A percentile compares a stretch with the other conserved stretches of the same genome.
Conservation (phyloP, 2,888 invertebrate genomes). For the Stictocephala bisonia region DNA sequence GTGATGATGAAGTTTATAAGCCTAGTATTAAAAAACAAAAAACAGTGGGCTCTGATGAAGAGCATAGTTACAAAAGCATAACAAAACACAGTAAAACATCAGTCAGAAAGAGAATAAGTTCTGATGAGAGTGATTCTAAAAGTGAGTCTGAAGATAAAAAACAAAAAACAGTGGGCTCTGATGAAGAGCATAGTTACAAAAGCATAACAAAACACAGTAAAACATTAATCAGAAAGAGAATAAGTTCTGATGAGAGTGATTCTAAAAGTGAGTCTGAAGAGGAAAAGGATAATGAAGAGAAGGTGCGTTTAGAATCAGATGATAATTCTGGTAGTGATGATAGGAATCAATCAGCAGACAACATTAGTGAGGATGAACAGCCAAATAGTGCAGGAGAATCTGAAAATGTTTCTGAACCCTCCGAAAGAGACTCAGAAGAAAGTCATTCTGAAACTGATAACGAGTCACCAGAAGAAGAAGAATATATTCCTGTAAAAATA, state of each 20-base stretch:
- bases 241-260: conserved; percentile 53
- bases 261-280: conserved; percentile 49
- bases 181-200: conserved; percentile 49
- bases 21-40: conserved; percentile 37
- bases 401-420: no score
- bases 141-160: conserved; percentile 52
- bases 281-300: conserved; percentile 46
- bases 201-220: conserved; percentile 50
- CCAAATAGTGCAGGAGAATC: conserved; percentile 15
- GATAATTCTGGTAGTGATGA: conserved; percentile 43
- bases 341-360: conserved; percentile 23
- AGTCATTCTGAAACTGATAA: conserved; percentile 44
- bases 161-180: neutral
- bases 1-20: conserved; percentile 36
- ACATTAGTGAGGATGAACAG: conserved; percentile 30
- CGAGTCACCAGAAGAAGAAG: neutral
- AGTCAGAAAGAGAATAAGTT: conserved; percentile 52
- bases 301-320: conserved; percentile 43
- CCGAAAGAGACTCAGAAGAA: conserved; percentile 15
- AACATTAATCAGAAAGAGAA: conserved; percentile 51
- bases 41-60: conserved; percentile 35
- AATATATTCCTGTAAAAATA: conserved; percentile 22
- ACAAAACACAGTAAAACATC: conserved; percentile 44
- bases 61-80: neutral
- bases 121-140: conserved; percentile 52